phyloP scores from a whole-genome alignment of 1,140 invertebrate species.

The Belonocnema kinseyi region DNA sequence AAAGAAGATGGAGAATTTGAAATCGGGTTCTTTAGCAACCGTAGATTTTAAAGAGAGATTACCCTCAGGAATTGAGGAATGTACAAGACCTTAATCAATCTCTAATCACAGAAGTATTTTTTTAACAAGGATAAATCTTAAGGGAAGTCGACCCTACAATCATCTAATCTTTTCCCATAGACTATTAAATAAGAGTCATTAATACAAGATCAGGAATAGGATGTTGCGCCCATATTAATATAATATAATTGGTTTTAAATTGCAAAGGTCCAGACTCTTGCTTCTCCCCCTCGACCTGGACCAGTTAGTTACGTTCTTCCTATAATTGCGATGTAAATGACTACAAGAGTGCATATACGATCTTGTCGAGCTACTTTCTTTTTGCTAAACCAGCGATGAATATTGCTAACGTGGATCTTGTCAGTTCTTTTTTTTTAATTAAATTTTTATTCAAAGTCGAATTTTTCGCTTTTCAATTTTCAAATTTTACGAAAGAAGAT shows the following conservation, averaged over 20 bases:
- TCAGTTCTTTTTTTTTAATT: conserved; percentile 16
- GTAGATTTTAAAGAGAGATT: neutral
- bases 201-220: conserved; percentile 29
- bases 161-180: conserved; percentile 24
- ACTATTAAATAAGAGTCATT: conserved; percentile 31
- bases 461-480: neutral
- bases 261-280: conserved; percentile 25
- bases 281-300: conserved; percentile 24
- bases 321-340: conserved; percentile 32
- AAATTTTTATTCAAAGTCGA: neutral
- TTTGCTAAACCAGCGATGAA: conserved; percentile 26
- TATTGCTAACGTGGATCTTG: conserved; percentile 21
- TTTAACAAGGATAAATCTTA: conserved; percentile 1
- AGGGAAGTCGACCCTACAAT: conserved; percentile 22
- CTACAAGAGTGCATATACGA: conserved; percentile 30
- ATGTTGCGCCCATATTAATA: conserved; percentile 30
- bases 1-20: too few relatives aligned
- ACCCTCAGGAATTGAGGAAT: neutral
- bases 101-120: conserved; percentile 26
- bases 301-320: conserved; percentile 31
- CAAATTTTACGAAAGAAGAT: neutral
- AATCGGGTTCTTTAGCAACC: too few relatives aligned
- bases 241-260: conserved; percentile 32
- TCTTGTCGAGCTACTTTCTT: conserved; percentile 24
- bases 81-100: conserved; percentile 10